Evolutionary conservation across 2,113 vertebrate genomes (phyloP).

Genomic region (Notechis scutatus): DNA sequence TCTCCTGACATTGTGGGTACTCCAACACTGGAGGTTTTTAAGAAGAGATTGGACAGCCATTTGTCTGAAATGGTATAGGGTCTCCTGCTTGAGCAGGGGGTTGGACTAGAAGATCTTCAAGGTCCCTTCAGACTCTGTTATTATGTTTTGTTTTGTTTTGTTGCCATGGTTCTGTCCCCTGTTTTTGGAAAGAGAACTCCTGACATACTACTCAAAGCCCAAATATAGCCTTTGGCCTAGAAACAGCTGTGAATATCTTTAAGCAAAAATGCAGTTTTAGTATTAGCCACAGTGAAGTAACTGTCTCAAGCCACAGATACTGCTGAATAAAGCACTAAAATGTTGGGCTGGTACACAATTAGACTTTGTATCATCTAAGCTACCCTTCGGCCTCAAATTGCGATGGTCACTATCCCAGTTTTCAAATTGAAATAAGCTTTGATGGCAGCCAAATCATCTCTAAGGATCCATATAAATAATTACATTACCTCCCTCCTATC

Average conservation of each 20-base stretch:
- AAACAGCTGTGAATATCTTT: not conserved
- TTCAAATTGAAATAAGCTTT: not conserved
- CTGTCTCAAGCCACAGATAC: not conserved
- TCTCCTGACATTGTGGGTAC: not conserved
- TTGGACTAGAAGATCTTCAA: not conserved
- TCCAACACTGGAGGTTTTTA: not conserved
- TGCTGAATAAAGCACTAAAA: not conserved
- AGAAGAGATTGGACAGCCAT: not conserved
- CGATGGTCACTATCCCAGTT: not conserved
- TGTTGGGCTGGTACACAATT: not conserved
- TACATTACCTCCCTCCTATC: not conserved
- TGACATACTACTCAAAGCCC: not conserved
- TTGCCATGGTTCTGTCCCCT: not conserved
- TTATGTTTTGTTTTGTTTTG: not conserved
- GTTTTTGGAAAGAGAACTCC: not conserved
- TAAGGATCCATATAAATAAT: not conserved
- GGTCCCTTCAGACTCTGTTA: not conserved
- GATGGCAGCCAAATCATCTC: not conserved
- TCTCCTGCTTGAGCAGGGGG: not conserved
- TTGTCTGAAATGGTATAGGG: not conserved
- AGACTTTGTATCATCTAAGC: not conserved
- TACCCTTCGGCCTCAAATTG: not conserved
- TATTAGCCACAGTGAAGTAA: not conserved
- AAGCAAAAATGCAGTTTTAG: not conserved
- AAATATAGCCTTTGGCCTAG: not conserved